Conservation (phyloP, 2,888 invertebrate genomes). For the Tolmerus cingulatus region DNA sequence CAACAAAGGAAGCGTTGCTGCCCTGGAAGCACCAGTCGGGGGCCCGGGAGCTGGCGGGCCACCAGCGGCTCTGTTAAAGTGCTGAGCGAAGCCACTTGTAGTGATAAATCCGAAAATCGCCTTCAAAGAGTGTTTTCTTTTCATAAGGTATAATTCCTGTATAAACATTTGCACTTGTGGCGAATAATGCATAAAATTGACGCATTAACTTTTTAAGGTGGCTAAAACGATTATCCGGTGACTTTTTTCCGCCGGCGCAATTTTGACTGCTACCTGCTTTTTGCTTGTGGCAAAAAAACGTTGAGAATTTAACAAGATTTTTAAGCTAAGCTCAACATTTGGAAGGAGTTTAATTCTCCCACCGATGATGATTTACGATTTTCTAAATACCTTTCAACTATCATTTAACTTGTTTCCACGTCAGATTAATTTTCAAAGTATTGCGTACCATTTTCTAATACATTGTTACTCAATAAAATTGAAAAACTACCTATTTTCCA, state of each 20-base stretch:
- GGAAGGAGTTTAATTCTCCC: background rate
- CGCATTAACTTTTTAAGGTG: constrained; percentile 43
- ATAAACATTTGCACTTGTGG: constrained; percentile 38
- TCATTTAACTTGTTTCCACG: too few species aligned
- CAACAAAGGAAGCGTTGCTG: background rate
- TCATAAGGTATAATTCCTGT: constrained; percentile 40
- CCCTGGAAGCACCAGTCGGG: background rate
- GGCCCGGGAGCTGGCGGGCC: background rate
- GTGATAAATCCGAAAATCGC: constrained; percentile 23
- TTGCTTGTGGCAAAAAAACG: background rate
- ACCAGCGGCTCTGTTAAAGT: background rate
- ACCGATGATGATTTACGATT: background rate
- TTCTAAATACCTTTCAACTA: background rate
- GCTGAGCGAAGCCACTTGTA: constrained; percentile 4
- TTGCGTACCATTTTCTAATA: too few species aligned
- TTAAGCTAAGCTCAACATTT: background rate
- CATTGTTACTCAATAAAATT: too few species aligned
- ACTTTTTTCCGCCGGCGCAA: background rate
- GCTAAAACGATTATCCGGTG: constrained; percentile 39
- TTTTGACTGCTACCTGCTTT: background rate
- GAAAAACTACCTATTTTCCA: too few species aligned
- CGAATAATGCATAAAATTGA: constrained; percentile 39
- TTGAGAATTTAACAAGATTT: constrained; percentile 27
- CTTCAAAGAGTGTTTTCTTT: constrained; percentile 36
- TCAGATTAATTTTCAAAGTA: too few species aligned